Conservation (phyloP, 2,113 vertebrate species). For the Lota lota region DNA sequence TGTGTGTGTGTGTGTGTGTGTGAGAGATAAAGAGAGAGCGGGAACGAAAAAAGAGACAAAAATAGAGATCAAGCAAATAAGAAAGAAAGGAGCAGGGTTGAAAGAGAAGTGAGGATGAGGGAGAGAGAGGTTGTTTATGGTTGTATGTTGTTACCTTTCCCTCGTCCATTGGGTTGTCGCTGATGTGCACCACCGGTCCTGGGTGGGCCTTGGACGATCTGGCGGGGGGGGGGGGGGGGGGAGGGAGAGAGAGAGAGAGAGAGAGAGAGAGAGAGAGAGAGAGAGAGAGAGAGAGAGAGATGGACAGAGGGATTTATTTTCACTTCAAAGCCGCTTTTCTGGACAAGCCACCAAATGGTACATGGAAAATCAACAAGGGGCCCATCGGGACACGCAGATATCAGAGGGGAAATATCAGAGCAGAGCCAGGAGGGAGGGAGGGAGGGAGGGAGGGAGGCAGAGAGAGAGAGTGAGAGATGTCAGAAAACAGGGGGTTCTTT, state of each 20-base stretch:
- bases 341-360: not conserved
- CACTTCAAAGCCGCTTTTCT: not conserved
- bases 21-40: too few relatives aligned
- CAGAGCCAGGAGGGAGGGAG: not conserved
- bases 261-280: too few relatives aligned
- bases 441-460: not conserved
- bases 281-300: too few relatives aligned
- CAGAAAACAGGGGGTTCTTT: too few relatives aligned
- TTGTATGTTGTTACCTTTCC: constrained; percentile 76
- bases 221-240: constrained; percentile 13
- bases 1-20: too few relatives aligned
- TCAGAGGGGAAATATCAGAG: not conserved
- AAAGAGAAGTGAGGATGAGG: too few relatives aligned
- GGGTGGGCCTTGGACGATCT: constrained; percentile 98
- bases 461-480: not conserved
- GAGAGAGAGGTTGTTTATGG: too few relatives aligned
- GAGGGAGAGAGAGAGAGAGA: too few relatives aligned
- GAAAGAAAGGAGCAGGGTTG: too few relatives aligned
- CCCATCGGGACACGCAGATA: not conserved
- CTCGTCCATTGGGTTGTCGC: constrained; percentile 99
- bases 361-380: not conserved
- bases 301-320: not conserved
- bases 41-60: too few relatives aligned
- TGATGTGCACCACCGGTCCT: constrained; percentile 96
- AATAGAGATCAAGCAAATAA: too few relatives aligned